phyloP scores from a whole-genome alignment of 2,113 vertebrate genomes.

The Megaceryle maxima region DNA sequence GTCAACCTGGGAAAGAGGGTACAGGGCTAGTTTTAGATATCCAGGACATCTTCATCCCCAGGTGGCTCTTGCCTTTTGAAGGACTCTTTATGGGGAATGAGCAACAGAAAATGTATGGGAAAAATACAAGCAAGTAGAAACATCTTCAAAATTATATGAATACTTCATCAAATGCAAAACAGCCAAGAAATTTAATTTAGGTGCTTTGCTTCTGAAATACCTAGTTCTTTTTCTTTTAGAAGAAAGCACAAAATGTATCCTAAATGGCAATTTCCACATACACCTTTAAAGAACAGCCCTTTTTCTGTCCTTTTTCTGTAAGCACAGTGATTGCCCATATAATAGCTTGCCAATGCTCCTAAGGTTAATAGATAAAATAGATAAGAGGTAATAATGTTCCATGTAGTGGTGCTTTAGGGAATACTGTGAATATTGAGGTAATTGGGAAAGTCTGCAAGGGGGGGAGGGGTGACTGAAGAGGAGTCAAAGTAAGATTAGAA shows the following conservation, averaged over 20 bases:
- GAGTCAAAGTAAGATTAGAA: slow-evolving; percentile 35
- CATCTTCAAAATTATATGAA: background rate
- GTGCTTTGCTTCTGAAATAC: background rate
- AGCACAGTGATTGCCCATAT: background rate
- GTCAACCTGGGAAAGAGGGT: background rate
- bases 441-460: slow-evolving; percentile 17
- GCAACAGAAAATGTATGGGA: background rate
- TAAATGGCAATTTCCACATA: background rate
- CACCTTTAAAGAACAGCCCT: background rate
- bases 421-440: slow-evolving; percentile 40
- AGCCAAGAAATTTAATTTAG: background rate
- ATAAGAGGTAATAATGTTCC: slow-evolving; percentile 14
- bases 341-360: background rate
- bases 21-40: background rate
- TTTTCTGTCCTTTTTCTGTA: background rate
- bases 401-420: slow-evolving; percentile 18
- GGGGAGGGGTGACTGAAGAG: background rate
- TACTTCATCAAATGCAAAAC: background rate
- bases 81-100: background rate
- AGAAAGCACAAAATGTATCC: background rate
- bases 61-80: background rate
- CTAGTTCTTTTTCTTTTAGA: background rate
- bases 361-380: slow-evolving; percentile 49
- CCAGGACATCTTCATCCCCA: background rate
- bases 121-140: background rate